These are phyloP conservation scores for Enteromius fasciolatus DNA, from an alignment of 2,797 vertebrate genomes.

Conservation along the genomic window DNA sequence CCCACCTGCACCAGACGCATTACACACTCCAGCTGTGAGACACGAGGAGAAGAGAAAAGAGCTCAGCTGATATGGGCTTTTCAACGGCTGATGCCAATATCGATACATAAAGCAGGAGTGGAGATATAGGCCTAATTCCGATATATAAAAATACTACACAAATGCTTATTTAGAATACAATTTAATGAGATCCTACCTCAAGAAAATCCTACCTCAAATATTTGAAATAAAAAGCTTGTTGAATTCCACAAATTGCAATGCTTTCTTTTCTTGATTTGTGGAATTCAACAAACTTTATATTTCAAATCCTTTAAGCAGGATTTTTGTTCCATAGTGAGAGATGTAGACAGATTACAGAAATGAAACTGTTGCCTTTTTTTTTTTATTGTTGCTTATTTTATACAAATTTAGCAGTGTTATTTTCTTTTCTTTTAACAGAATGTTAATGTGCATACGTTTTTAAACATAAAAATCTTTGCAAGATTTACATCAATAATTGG, in stretches of 20 bases:
- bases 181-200: too few relatives aligned
- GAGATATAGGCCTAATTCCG: not conserved
- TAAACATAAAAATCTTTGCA: not conserved
- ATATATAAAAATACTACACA: not conserved
- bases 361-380: too few relatives aligned
- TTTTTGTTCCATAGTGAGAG: not conserved
- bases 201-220: too few relatives aligned
- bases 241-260: too few relatives aligned
- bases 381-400: too few relatives aligned
- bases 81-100: not conserved
- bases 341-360: not conserved
- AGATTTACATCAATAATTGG: not conserved
- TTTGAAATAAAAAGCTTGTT: too few relatives aligned
- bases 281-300: too few relatives aligned
- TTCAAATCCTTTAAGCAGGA: too few relatives aligned
- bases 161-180: not conserved
- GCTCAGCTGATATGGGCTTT: not conserved
- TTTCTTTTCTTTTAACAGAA: too few relatives aligned
- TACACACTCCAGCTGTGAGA: slow-evolving; percentile 91
- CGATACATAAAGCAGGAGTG: not conserved
- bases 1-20: slow-evolving; percentile 92
- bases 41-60: not conserved
- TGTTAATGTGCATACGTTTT: not conserved
- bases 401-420: too few relatives aligned
- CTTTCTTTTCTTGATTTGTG: too few relatives aligned